phyloP scores from a whole-genome alignment of 1,140 invertebrate genomes.

The Octopus bimaculoides region DNA sequence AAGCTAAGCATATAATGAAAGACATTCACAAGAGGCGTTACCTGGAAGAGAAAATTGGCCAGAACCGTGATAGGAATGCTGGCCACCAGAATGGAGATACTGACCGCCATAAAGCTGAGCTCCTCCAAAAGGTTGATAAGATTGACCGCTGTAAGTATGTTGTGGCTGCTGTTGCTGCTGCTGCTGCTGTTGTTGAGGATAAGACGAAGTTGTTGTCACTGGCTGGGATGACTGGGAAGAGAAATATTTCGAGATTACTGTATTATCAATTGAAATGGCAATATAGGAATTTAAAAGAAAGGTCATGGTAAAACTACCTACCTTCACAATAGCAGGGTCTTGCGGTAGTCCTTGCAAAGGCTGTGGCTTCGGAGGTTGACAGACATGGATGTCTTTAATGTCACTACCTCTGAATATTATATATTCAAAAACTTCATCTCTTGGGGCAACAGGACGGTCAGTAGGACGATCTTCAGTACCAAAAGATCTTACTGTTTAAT shows the following conservation, averaged over 20 bases:
- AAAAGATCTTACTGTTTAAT: constrained; percentile 88
- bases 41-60: not conserved
- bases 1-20: no score
- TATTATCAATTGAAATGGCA: not conserved
- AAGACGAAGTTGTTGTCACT: constrained; percentile 24
- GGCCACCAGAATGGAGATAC: constrained; percentile 18
- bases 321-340: constrained; percentile 59
- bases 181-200: constrained; percentile 33
- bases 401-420: constrained; percentile 97
- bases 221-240: constrained; percentile 46
- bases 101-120: constrained; percentile 36
- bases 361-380: constrained; percentile 69
- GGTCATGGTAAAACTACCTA: constrained; percentile 18
- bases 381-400: constrained; percentile 97
- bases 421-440: constrained; percentile 98
- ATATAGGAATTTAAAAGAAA: not conserved
- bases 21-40: not conserved
- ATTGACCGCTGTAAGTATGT: constrained; percentile 25
- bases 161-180: not conserved
- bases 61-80: not conserved
- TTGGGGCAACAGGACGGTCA: constrained; percentile 82
- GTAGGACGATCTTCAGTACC: constrained; percentile 96
- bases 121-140: constrained; percentile 41
- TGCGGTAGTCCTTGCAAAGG: constrained; percentile 57
- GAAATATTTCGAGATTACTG: not conserved